Conservation (phyloP, 1,140 invertebrate species). For the Periplaneta americana region DNA sequence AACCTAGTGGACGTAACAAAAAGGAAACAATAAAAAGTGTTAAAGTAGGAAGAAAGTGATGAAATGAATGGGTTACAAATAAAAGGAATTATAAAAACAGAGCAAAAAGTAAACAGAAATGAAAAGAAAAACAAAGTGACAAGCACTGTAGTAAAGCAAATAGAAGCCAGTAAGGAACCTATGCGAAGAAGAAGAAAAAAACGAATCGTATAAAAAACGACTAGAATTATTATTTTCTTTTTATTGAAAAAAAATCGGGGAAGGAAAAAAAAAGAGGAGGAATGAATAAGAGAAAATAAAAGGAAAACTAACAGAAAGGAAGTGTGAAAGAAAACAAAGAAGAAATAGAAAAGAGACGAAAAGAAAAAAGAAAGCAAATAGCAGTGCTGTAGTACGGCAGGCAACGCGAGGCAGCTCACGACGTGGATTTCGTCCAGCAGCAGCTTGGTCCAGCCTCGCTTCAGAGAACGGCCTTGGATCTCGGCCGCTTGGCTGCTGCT, state of each 20-base stretch:
- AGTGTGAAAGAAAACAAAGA: not conserved
- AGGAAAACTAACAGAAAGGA: not conserved
- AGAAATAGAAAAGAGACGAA: not conserved
- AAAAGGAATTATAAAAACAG: not conserved
- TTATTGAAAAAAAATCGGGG: not conserved
- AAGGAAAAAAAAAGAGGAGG: not conserved
- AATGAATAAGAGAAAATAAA: not conserved
- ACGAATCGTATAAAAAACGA: not conserved
- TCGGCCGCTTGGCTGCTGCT: not conserved
- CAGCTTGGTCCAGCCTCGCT: not conserved
- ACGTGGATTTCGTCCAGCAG: not conserved
- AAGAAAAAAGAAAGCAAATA: not conserved
- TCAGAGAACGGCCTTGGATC: not conserved
- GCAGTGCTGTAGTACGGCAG: not conserved
- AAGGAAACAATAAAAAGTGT: not conserved
- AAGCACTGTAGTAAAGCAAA: not conserved
- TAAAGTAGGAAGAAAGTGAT: not conserved
- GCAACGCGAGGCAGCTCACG: not conserved
- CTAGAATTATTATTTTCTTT: too few species aligned
- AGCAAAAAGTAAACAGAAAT: not conserved
- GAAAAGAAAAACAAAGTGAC: not conserved
- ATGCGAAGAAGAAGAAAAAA: not conserved
- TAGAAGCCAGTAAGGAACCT: not conserved
- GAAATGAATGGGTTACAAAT: not conserved
- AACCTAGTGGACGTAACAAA: not conserved